Evolutionary conservation across 2,888 invertebrate species (phyloP).

Genomic region (Stenodera caucasica): DNA sequence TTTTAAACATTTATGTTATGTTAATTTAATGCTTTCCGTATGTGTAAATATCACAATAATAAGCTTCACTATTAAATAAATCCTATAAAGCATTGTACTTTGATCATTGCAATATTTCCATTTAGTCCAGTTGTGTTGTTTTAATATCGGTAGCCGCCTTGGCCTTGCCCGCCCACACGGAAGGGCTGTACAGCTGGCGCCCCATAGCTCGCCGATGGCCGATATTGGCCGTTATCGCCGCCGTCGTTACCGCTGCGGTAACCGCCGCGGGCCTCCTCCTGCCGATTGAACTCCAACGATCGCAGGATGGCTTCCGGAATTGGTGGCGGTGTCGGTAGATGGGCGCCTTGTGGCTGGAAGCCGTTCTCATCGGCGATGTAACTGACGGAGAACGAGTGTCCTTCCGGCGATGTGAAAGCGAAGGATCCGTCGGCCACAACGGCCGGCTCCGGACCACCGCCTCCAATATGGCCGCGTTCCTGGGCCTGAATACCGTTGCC

Average conservation of each 20-base stretch:
- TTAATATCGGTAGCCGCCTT: constrained; percentile 19
- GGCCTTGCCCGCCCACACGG: neutral
- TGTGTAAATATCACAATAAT: neutral
- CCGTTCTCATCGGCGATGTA: constrained; percentile 20
- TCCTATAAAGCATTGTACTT: neutral
- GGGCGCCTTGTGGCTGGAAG: constrained; percentile 15
- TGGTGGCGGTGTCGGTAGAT: constrained; percentile 16
- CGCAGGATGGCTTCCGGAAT: constrained; percentile 15
- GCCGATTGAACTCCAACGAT: constrained; percentile 36
- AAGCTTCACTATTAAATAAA: neutral
- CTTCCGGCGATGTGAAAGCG: constrained; percentile 45
- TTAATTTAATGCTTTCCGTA: neutral
- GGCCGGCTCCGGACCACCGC: constrained; percentile 25
- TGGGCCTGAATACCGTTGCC: constrained; percentile 36
- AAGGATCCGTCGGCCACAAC: constrained; percentile 35
- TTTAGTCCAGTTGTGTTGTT: neutral
- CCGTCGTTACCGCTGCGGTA: constrained; percentile 27
- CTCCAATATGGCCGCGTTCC: constrained; percentile 32
- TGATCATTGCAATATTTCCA: neutral
- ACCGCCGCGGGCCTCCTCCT: constrained; percentile 35
- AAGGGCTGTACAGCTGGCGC: constrained; percentile 9
- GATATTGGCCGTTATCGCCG: constrained; percentile 25
- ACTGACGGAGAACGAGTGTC: constrained; percentile 33
- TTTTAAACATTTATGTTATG: neutral
- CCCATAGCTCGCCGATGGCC: constrained; percentile 5